Evolutionary conservation across 2,888 invertebrate genomes (phyloP), one percentile per base, ranked within the genome.

Genomic region (Scelioninae gen. 2): DNA sequence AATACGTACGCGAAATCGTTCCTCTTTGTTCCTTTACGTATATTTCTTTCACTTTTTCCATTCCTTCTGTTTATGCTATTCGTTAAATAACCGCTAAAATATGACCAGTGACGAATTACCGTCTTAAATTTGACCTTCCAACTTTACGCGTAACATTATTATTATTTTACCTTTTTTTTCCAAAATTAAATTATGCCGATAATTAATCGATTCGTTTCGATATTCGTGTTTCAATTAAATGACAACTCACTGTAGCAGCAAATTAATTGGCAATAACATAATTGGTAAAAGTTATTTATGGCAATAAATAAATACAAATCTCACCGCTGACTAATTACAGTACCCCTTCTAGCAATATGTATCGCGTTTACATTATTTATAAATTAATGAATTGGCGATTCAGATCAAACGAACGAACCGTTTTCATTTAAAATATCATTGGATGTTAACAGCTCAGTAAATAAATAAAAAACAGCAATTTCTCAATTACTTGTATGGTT

Each of bases 241-340:
- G 16, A 41, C 39, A 39, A 25, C 16, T 2, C 13, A 25, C 11
- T 16, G 1, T 16, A 33, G 9, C 18, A 9, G 28, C 1, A 18
- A 57, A 57, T 57, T 43, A 57, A 43, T 57, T 31, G 31, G 22
- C 39, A 25, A 10, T 15, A 2, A 15, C 39, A 10, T 1, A 25
- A 22, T 53, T 25, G 15, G 39, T 39, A n/a, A 13, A 31, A 55
- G 41, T 28, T 41, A 41, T 55, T 55, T 28, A 41, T 22, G 6
- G 6, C 22, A 11, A 16, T 28, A 37, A 53, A 53, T 53, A 55
- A 55, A 41, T 41, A 55, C 31, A 55, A 28, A 28, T 55, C 16
- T 31, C 18, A 28, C n/a, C 41, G 41, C 18, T 41, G 28, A 41
- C 41, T 15, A 22, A 22, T 18, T 11, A n/a, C 18, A 33, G 33